Evolutionary conservation across 2,113 vertebrate species (phyloP).

Genomic region (Chloebia gouldiae): DNA sequence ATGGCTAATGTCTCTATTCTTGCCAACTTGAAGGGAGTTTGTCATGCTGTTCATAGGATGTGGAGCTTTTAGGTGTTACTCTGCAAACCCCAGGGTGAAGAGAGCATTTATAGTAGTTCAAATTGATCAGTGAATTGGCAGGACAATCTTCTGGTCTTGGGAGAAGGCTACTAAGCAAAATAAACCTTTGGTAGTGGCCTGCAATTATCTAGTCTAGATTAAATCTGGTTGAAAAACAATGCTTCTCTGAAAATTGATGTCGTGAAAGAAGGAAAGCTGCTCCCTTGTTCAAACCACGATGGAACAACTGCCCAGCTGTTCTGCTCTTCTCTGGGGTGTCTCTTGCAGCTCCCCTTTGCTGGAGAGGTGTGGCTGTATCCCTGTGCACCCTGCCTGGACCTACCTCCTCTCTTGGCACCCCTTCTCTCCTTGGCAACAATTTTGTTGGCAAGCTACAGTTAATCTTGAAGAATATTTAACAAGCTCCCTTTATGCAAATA

Average conservation of each 20-base stretch:
- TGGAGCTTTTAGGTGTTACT: not conserved
- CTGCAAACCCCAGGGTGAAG: too few relatives aligned
- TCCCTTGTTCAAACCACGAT: rapidly evolving
- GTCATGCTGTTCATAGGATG: not conserved
- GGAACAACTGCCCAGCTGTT: not conserved
- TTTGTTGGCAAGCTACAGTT: not conserved
- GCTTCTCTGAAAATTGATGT: not conserved
- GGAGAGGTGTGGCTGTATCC: rapidly evolving
- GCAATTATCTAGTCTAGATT: not conserved
- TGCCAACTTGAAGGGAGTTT: not conserved
- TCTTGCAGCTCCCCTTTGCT: not conserved
- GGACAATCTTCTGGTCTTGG: not conserved
- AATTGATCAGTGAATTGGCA: not conserved
- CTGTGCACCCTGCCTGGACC: too few relatives aligned
- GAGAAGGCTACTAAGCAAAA: not conserved
- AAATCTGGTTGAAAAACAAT: not conserved
- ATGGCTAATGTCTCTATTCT: not conserved
- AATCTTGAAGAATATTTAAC: not conserved
- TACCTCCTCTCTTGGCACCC: rapidly evolving
- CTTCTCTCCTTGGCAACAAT: not conserved
- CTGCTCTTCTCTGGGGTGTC: rapidly evolving
- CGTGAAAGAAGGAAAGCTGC: not conserved
- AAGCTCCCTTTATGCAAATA: not conserved
- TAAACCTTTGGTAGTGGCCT: not conserved
- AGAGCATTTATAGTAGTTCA: not conserved